A percentile compares a stretch with the other conserved stretches of the same genome.
Conservation (phyloP, 2,888 invertebrate genomes). For the Cephus runcator region DNA sequence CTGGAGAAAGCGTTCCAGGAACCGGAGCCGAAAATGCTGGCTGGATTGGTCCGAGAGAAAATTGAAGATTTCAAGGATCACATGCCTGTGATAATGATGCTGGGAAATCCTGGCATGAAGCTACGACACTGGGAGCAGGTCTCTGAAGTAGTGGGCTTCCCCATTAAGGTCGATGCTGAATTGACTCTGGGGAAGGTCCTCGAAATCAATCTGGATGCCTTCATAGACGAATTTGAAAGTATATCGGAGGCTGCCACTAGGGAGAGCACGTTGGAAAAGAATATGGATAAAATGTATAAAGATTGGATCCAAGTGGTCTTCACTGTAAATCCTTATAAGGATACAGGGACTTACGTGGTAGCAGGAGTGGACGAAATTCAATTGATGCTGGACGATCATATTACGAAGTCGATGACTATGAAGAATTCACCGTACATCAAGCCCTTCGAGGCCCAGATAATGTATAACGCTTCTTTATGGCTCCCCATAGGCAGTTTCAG, state of each 20-base stretch:
- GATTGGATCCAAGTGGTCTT: constrained; percentile 90
- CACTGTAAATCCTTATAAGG: constrained; percentile 81
- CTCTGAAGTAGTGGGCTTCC: constrained; percentile 91
- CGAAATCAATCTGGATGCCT: constrained; percentile 87
- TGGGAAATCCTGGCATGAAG: constrained; percentile 96
- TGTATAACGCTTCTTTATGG: constrained; percentile 65
- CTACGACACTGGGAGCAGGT: constrained; percentile 92
- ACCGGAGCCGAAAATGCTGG: constrained; percentile 79
- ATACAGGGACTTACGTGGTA: constrained; percentile 90
- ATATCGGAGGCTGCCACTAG: constrained; percentile 96
- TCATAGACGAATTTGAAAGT: constrained; percentile 85
- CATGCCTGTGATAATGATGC: constrained; percentile 88
- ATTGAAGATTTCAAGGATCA: constrained; percentile 88
- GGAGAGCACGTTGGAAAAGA: constrained; percentile 90
- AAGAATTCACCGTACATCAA: constrained; percentile 96
- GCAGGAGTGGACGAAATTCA: constrained; percentile 95
- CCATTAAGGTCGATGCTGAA: constrained; percentile 84
- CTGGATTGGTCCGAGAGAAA: constrained; percentile 73
- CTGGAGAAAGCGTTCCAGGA: constrained; percentile 88
- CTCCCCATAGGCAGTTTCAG: not conserved
- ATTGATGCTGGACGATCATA: constrained; percentile 91
- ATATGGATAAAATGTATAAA: constrained; percentile 86
- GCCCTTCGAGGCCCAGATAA: constrained; percentile 86
- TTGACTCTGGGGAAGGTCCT: constrained; percentile 85
- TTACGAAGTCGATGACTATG: constrained; percentile 96